A percentile compares a stretch with the other conserved stretches of the same genome.
These are phyloP conservation scores for Thunnus albacares DNA, from an alignment of 2,797 vertebrate genomes.

Conservation along the genomic window DNA sequence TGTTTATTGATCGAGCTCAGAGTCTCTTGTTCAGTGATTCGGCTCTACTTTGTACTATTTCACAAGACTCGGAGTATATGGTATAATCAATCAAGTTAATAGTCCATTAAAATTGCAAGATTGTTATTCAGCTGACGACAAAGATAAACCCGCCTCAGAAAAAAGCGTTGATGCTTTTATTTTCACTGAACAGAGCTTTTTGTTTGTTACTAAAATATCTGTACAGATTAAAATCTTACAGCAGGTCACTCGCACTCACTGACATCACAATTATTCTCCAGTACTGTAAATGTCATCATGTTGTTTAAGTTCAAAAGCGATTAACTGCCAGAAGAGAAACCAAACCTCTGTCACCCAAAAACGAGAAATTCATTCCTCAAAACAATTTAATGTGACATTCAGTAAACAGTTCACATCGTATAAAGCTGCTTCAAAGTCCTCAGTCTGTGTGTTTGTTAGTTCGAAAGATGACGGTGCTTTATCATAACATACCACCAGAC, in stretches of 20 bases:
- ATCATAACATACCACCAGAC: background rate
- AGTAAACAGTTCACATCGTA: background rate
- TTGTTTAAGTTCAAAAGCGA: background rate
- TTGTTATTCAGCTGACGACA: background rate
- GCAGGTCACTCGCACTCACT: constrained; percentile 15
- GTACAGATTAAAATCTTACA: constrained; percentile 37
- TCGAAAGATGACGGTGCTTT: background rate
- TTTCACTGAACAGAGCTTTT: constrained; percentile 29
- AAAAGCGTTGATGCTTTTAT: constrained; percentile 30
- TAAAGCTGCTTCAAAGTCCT: background rate
- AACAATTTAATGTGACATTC: background rate
- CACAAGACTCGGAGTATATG: constrained; percentile 1
- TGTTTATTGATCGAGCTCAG: constrained; percentile 1
- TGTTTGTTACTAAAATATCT: constrained; percentile 43
- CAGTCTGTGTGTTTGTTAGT: background rate
- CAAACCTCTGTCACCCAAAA: background rate
- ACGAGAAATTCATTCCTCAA: background rate
- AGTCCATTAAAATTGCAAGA: background rate
- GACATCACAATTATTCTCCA: background rate
- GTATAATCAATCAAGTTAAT: background rate
- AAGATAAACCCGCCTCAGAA: constrained; percentile 7
- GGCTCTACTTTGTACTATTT: constrained; percentile 5
- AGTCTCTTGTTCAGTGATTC: constrained; percentile 9
- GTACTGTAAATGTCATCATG: background rate
- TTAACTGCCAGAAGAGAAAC: constrained; percentile 11